phyloP scores from a whole-genome alignment of 2,888 invertebrate genomes.

The Harpagoxenus sublaevis region DNA sequence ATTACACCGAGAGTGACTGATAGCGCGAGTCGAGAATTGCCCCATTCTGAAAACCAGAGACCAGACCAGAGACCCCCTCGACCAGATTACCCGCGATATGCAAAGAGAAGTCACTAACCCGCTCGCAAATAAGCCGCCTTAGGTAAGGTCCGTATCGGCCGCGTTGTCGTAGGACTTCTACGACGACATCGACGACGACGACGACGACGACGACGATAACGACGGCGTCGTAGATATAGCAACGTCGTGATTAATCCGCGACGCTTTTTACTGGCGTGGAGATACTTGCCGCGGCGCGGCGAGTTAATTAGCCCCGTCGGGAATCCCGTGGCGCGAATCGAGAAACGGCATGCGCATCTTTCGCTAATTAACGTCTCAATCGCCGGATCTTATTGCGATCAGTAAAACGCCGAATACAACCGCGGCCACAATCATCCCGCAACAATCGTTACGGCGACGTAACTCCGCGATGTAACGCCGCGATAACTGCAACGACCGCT shows the following conservation, averaged over 20 bases:
- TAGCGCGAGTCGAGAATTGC: slow-evolving; percentile 34
- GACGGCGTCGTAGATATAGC: slow-evolving; percentile 25
- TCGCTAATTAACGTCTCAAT: slow-evolving; percentile 75
- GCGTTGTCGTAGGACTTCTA: slow-evolving; percentile 51
- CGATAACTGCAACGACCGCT: slow-evolving; percentile 32
- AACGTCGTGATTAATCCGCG: slow-evolving; percentile 67
- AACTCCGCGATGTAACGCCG: slow-evolving; percentile 42
- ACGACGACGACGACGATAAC: neutral
- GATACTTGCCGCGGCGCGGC: slow-evolving; percentile 41
- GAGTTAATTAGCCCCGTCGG: slow-evolving; percentile 69
- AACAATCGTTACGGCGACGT: slow-evolving; percentile 32
- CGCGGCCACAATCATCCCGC: slow-evolving; percentile 16
- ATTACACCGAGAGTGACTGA: slow-evolving; percentile 48
- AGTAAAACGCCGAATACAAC: slow-evolving; percentile 52
- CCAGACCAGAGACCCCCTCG: slow-evolving; percentile 24
- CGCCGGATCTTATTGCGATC: slow-evolving; percentile 66
- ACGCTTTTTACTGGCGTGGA: slow-evolving; percentile 56
- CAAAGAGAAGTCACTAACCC: slow-evolving; percentile 69
- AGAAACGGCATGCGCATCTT: slow-evolving; percentile 57
- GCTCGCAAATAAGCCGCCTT: slow-evolving; percentile 41
- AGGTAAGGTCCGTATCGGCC: slow-evolving; percentile 55
- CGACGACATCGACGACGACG: neutral
- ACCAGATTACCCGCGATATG: slow-evolving; percentile 50
- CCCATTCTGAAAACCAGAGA: slow-evolving; percentile 25
- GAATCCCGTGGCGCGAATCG: slow-evolving; percentile 51